Conservation (phyloP, 2,888 invertebrate genomes). For the Poecilobothrus nobilitatus region DNA sequence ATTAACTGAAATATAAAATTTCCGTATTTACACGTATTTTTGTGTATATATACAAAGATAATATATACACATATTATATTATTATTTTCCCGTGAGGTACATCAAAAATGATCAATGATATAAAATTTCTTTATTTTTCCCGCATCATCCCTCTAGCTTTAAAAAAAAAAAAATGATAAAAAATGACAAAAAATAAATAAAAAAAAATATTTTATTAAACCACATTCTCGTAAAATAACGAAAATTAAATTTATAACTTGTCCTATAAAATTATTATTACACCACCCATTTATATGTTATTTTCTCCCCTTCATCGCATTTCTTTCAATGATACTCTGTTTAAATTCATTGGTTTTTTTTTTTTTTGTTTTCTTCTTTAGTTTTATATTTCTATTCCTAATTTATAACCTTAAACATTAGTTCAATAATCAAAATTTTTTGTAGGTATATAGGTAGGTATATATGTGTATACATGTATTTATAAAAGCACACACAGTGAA, state of each 20-base stretch:
- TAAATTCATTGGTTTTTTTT: too few relatives aligned
- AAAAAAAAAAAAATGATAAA: too few relatives aligned
- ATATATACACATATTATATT: neutral
- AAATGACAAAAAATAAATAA: too few relatives aligned
- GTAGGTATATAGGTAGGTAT: neutral
- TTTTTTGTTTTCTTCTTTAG: neutral
- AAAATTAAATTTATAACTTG: neutral
- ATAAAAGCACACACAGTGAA: neutral
- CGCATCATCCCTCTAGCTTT: neutral
- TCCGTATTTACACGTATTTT: too few relatives aligned
- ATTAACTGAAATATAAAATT: too few relatives aligned
- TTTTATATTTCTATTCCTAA: neutral
- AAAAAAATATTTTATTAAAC: neutral
- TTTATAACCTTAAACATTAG: constrained; percentile 1
- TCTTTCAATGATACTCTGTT: neutral
- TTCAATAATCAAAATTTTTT: constrained; percentile 1
- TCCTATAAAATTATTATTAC: neutral
- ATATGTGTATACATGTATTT: too few relatives aligned
- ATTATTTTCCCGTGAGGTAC: neutral
- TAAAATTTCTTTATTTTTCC: neutral
- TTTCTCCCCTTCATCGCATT: neutral
- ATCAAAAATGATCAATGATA: constrained; percentile 6
- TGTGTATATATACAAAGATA: too few relatives aligned
- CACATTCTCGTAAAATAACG: neutral
- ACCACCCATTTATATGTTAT: neutral